Base-by-base conservation (phyloP, 2,113 vertebrate species). In the Nothoprocta pentlandii region DNA sequence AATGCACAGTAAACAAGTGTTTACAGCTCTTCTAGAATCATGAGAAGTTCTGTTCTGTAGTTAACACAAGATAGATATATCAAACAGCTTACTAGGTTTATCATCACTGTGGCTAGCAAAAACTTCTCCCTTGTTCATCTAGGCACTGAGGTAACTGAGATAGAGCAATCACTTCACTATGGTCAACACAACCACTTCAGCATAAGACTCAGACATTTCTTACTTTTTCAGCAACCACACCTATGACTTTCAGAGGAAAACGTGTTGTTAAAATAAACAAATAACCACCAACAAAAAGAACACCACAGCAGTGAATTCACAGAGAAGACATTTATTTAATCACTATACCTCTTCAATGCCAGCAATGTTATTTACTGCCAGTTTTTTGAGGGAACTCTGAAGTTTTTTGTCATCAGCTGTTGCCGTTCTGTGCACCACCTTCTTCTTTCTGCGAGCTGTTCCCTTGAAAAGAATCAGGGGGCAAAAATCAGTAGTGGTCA, bases 381-480 rank as follows among this genome's bases (percentile, higher is more conserved):
- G 98, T 92, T 99, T 99, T 98, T 99, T 99, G 95, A 99, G 98
- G 20, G 99, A 99, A 95, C 99, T 99, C 97, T 99, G 99, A 92
- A 99, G 99, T 96, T 99, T 99, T 96, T 99, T 99, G 97, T 99
- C 99, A 89, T 99, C 99, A 93, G 99, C 99, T 93, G 99, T 99
- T 73, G 99, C 99, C 47, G 99, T 99, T 98, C 99, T 99, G 97
- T 99, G 99, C 82, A 99, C 99, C 62, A 99, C 99, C 99, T 99
- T 99, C 98, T 99, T 99, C 99, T 99, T 99, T 98, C 99, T 99
- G 96, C 99, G 99, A 89, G 99, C 99, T 67, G 99, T 99, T 95
- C 99, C 99, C 99, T 99, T 85, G 61, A 82, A 96, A 80, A 92
- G n/a, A 91, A 77, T 16, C 30, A 89, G 41, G 67, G 84, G 42